Evolutionary conservation across 2,797 vertebrate genomes (phyloP).

Genomic region (Melanotaenia parkinsoni): DNA sequence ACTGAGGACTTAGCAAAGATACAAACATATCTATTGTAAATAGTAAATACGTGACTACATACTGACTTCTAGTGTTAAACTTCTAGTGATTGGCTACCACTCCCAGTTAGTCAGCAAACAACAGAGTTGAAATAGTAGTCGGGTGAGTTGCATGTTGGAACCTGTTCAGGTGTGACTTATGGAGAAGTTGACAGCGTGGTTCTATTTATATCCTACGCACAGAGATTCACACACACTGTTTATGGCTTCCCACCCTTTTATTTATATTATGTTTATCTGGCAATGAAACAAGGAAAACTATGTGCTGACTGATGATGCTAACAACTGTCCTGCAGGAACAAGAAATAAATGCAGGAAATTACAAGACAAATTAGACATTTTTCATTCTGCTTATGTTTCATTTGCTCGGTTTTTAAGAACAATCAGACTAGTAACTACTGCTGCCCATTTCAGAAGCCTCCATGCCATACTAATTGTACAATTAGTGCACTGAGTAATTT

Average conservation of each 20-base stretch:
- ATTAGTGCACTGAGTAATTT: slow-evolving; percentile 48
- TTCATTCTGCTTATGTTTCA: slow-evolving; percentile 58
- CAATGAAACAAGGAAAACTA: slow-evolving; percentile 43
- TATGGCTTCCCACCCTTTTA: slow-evolving; percentile 9
- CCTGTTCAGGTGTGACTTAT: slow-evolving; percentile 66
- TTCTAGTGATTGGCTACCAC: slow-evolving; percentile 60
- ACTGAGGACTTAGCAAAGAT: slow-evolving; percentile 18
- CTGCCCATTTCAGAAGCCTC: slow-evolving; percentile 52
- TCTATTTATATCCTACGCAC: slow-evolving; percentile 2
- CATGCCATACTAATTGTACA: slow-evolving; percentile 69
- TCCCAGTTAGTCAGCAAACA: slow-evolving; percentile 63
- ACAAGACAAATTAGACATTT: slow-evolving; percentile 63
- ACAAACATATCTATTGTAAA: slow-evolving; percentile 27
- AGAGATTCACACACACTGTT: slow-evolving; percentile 1
- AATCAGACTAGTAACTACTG: slow-evolving; percentile 60
- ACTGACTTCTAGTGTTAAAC: slow-evolving; percentile 26
- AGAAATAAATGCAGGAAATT: slow-evolving; percentile 67
- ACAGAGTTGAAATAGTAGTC: slow-evolving; percentile 52
- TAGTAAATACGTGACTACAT: slow-evolving; percentile 21
- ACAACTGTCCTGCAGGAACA: slow-evolving; percentile 37
- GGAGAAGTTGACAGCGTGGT: slow-evolving; percentile 18
- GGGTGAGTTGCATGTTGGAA: slow-evolving; percentile 63
- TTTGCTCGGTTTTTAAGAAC: slow-evolving; percentile 66
- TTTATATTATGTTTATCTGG: slow-evolving; percentile 31
- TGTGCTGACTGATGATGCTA: slow-evolving; percentile 40